Evolutionary conservation across 2,113 vertebrate genomes (phyloP).

Genomic region (Cyanoramphus novaezelandiae): DNA sequence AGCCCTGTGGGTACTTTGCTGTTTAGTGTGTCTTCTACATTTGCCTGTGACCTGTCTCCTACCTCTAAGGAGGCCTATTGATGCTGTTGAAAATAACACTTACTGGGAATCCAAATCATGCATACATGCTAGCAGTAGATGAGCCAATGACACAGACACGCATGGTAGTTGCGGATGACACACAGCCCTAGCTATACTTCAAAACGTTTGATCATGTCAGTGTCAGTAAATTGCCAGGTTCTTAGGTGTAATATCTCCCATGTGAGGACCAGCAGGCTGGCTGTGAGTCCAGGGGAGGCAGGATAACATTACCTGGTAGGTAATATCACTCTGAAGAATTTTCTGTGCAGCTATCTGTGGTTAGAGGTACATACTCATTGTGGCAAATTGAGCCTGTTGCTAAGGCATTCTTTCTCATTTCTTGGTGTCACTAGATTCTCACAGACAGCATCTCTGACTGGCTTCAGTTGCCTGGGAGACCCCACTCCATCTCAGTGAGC

Average conservation of each 20-base stretch:
- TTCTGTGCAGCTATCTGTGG: background rate
- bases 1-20: background rate
- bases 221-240: background rate
- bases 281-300: background rate
- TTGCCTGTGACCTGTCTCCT: background rate
- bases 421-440: background rate
- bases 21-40: background rate
- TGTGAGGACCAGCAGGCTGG: background rate
- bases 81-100: background rate
- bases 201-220: rapidly evolving
- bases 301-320: background rate
- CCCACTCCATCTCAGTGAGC: rapidly evolving
- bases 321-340: background rate
- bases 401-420: conserved; percentile 14
- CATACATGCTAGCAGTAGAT: background rate
- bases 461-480: conserved; percentile 23
- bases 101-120: background rate
- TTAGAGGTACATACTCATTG: background rate
- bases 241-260: rapidly evolving
- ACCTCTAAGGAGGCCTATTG: background rate
- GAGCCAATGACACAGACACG: rapidly evolving
- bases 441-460: background rate
- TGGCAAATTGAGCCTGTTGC: background rate
- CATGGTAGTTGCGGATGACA: background rate
- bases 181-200: background rate